Conservation (phyloP, 2,113 vertebrate species). For the Brachirus orientalis region DNA sequence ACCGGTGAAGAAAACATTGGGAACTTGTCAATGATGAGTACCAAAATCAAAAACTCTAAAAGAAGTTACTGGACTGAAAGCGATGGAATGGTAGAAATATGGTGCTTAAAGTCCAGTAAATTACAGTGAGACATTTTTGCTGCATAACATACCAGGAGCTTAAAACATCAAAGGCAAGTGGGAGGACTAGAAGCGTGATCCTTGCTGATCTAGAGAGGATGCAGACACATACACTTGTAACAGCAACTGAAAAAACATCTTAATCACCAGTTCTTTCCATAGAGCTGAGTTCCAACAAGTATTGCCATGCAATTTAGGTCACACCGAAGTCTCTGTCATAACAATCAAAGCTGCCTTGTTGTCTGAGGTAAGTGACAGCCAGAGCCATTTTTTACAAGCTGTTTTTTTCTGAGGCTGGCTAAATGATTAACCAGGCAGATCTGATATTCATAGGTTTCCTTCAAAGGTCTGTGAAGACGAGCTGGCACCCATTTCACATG, state of each 20-base stretch:
- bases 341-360: constrained; percentile 52
- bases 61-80: constrained; percentile 28
- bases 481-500: constrained; percentile 65
- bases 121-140: constrained; percentile 14
- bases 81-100: constrained; percentile 19
- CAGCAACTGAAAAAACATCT: neutral
- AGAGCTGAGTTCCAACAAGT: neutral
- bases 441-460: constrained; percentile 40
- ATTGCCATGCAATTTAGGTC: constrained; percentile 9
- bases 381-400: constrained; percentile 45
- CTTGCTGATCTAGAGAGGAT: constrained; percentile 3
- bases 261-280: neutral
- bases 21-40: neutral
- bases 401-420: constrained; percentile 32
- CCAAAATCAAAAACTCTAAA: neutral
- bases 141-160: constrained; percentile 23
- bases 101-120: neutral
- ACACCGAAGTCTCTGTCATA: neutral
- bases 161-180: constrained; percentile 33
- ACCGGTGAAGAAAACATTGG: neutral
- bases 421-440: constrained; percentile 57
- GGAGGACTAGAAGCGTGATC: constrained; percentile 20
- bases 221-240: constrained; percentile 2
- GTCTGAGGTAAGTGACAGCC: constrained; percentile 23
- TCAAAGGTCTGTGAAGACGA: constrained; percentile 49